phyloP scores from a whole-genome alignment of 2,797 vertebrate species.

The Zalophus californianus region DNA sequence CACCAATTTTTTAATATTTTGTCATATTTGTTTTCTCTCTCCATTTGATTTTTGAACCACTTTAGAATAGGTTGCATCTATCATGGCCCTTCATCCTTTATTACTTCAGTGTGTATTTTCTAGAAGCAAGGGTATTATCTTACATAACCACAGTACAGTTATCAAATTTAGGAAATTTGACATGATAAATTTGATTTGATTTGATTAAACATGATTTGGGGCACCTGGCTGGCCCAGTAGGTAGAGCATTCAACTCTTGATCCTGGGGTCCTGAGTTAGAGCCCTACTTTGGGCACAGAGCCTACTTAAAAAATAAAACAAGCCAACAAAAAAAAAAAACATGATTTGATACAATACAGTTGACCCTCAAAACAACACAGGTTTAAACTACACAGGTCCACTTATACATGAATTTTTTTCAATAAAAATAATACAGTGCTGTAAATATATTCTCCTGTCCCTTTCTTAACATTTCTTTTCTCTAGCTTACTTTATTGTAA shows the following conservation, averaged over 20 bases:
- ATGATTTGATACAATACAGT: not conserved
- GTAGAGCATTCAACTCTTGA: not conserved
- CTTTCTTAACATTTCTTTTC: not conserved
- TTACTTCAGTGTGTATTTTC: not conserved
- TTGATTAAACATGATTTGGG: not conserved
- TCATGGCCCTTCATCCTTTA: not conserved
- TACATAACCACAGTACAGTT: not conserved
- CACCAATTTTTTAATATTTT: not conserved
- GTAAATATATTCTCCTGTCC: not conserved
- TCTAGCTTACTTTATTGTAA: not conserved
- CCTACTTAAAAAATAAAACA: not conserved
- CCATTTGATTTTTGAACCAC: not conserved
- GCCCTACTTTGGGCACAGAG: not conserved
- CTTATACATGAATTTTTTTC: not conserved
- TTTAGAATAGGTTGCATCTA: not conserved
- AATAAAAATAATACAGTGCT: not conserved
- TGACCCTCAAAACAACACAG: not conserved
- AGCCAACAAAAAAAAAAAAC: not conserved
- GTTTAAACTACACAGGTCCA: not conserved
- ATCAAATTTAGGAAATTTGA: constrained; percentile 19
- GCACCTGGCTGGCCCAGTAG: not conserved
- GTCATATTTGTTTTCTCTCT: not conserved
- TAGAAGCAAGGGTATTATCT: not conserved
- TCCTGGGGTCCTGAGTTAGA: not conserved
- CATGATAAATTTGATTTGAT: not conserved